These are phyloP conservation scores for Odontomyia ornata DNA, from an alignment of 2,888 invertebrate genomes.

Conservation along the genomic window DNA sequence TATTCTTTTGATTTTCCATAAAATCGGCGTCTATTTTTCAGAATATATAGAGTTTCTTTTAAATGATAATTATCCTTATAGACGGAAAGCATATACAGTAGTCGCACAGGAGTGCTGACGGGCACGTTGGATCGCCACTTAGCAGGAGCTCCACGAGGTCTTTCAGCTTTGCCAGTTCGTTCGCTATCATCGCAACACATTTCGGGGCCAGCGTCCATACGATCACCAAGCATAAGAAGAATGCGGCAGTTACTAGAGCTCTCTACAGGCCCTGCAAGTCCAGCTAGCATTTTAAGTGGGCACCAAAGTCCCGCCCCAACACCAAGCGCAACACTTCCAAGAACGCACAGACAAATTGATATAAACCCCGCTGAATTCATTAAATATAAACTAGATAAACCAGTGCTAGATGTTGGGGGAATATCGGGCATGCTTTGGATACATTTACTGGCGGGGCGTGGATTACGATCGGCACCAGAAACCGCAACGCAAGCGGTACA, in stretches of 20 bases:
- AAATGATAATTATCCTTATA: slow-evolving; percentile 51
- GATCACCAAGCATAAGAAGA: slow-evolving; percentile 79
- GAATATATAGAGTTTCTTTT: no score
- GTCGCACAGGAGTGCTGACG: slow-evolving; percentile 74
- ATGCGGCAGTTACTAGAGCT: slow-evolving; percentile 84
- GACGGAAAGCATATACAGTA: slow-evolving; percentile 69
- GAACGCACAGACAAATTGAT: slow-evolving; percentile 79
- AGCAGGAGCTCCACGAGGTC: slow-evolving; percentile 67
- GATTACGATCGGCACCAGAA: slow-evolving; percentile 80
- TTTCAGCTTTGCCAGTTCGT: slow-evolving; percentile 75
- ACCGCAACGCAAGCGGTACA: slow-evolving; percentile 72
- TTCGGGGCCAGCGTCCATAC: slow-evolving; percentile 66
- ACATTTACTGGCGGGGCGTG: slow-evolving; percentile 87
- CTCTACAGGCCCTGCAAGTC: slow-evolving; percentile 64
- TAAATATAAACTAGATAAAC: slow-evolving; percentile 90
- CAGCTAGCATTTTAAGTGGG: slow-evolving; percentile 66
- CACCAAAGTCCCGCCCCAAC: slow-evolving; percentile 79
- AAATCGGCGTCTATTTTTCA: no score
- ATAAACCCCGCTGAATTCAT: slow-evolving; percentile 92
- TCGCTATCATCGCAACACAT: slow-evolving; percentile 80
- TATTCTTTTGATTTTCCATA: no score
- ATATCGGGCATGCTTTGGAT: slow-evolving; percentile 91
- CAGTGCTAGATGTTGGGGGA: slow-evolving; percentile 67
- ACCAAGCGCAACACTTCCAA: slow-evolving; percentile 79
- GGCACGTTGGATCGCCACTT: slow-evolving; percentile 75